Percentiles rank a stretch among this genome's conserved stretches.
Conservation (phyloP, 1,140 invertebrate genomes). For the Zaprionus gabonicus region DNA sequence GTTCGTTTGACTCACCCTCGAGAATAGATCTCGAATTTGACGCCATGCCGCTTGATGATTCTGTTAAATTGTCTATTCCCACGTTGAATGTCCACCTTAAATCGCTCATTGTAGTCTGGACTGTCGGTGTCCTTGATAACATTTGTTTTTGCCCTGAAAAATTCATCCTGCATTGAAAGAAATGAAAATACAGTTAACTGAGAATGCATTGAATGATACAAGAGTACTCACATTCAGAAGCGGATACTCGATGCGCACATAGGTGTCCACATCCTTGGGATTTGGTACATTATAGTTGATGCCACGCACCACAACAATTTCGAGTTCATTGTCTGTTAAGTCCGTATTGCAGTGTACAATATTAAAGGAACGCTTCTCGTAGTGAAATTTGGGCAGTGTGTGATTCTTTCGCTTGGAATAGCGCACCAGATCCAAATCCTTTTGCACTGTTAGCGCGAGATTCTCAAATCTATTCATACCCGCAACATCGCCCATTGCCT, state of each 20-base stretch:
- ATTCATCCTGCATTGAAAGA: conserved; percentile 88
- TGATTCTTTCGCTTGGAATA: conserved; percentile 87
- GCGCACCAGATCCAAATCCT: conserved; percentile 94
- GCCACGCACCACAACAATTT: conserved; percentile 94
- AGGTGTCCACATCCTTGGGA: conserved; percentile 96
- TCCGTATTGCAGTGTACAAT: conserved; percentile 97
- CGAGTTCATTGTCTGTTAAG: conserved; percentile 95
- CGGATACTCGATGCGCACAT: conserved; percentile 97
- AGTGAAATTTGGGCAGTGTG: conserved; percentile 94
- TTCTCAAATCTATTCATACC: conserved; percentile 96
- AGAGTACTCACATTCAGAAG: conserved; percentile 90
- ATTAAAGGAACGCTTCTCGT: conserved; percentile 94
- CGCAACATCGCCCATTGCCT: conserved; percentile 96
- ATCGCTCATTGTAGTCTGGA: conserved; percentile 94
- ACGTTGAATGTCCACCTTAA: conserved; percentile 92
- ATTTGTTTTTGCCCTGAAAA: conserved; percentile 90
- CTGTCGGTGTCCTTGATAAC: conserved; percentile 94
- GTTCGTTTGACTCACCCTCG: conserved; percentile 90
- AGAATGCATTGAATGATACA: too few species aligned
- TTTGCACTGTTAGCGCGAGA: conserved; percentile 92
- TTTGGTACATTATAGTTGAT: conserved; percentile 94
- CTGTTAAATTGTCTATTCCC: conserved; percentile 91
- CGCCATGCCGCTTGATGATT: conserved; percentile 93
- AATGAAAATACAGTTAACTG: background rate
- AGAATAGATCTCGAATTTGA: conserved; percentile 96